Base-by-base conservation (phyloP, 2,888 invertebrate genomes). In the Peribatodes rhomboidaria region DNA sequence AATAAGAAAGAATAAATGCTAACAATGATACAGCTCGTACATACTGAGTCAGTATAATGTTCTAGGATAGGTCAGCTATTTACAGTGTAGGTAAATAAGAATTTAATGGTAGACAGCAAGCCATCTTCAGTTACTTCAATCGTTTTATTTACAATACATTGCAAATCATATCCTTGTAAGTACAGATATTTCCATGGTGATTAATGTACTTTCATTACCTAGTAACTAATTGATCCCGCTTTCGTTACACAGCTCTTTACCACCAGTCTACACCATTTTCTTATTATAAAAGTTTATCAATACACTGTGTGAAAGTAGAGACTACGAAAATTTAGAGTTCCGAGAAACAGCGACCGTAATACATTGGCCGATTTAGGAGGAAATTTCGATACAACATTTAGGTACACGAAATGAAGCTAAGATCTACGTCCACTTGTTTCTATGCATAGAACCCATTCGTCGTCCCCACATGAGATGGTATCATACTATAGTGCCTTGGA, bases 401-500 rank as follows among this genome's bases (percentile, higher is more conserved):
- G 27, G 6, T 27, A 49, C 37, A 54, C 58, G 57, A 62, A 66
- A 69, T 44, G 65, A 57, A 39, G 33, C 20, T 39, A 65, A 52
- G 13, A 42, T 73, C 72, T 95, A 96, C 84, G 94, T 94, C 95
- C 96, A 95, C 88, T 95, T 96, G 84, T 95, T 96, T 86, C 96
- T 95, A 79, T 95, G 91, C 75, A 96, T 95, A 89, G 96, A 96
- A 94, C 96, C 95, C 90, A 96, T 94, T 94, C 97, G 95, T 91
- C 97, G 96, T 95, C 97, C 97, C 97, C 97, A 97, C 97, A 97
- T 97, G 70, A 97, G 96, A 95, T 97, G 96, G 95, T 97, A 97
- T 98, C 97, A 98, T 97, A 98, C 98, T 91, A 98, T 97, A 84
- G 98, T 98, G 75, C 98, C 98, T 90, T 97, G 97, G 69, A 97